A percentile compares a stretch with the other conserved stretches of the same genome.
Evolutionary conservation across 2,797 vertebrate genomes (phyloP).

Genomic region (Scyliorhinus canicula): DNA sequence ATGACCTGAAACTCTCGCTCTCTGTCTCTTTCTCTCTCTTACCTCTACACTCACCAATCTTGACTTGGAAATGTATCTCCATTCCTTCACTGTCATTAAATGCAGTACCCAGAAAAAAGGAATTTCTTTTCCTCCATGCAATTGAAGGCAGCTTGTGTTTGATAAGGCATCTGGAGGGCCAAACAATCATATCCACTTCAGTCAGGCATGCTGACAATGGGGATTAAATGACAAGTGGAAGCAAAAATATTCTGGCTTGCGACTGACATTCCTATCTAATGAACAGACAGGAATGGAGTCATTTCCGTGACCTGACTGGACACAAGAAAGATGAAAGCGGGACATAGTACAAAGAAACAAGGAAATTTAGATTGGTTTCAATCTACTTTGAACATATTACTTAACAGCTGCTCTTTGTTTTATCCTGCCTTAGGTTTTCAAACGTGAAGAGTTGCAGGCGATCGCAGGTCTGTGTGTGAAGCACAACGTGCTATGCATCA

Average conservation of each 20-base stretch:
- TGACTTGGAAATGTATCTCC: too few species aligned
- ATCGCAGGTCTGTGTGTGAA: slow-evolving; percentile 80
- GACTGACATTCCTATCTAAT: slow-evolving; percentile 9
- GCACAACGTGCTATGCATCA: slow-evolving; percentile 77
- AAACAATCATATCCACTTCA: not conserved
- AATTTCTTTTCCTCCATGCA: not conserved
- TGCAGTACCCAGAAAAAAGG: not conserved
- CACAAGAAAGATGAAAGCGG: not conserved
- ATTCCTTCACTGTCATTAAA: too few species aligned
- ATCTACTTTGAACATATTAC: not conserved
- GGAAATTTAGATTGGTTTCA: slow-evolving; percentile 11
- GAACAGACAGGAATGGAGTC: not conserved
- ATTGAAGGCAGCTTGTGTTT: not conserved
- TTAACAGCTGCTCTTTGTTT: slow-evolving; percentile 16
- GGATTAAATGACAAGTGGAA: not conserved
- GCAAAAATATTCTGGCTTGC: not conserved
- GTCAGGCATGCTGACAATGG: not conserved
- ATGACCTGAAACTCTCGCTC: too few species aligned
- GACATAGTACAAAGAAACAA: not conserved
- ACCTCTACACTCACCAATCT: too few species aligned
- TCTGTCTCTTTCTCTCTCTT: too few species aligned
- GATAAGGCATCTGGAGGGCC: not conserved
- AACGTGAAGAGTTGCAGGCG: slow-evolving; percentile 68
- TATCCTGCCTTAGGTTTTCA: slow-evolving; percentile 70
- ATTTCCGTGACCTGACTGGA: not conserved